These are phyloP conservation scores for Lampris megalopsis DNA, from an alignment of 2,113 vertebrate species.

Conservation along the genomic window DNA sequence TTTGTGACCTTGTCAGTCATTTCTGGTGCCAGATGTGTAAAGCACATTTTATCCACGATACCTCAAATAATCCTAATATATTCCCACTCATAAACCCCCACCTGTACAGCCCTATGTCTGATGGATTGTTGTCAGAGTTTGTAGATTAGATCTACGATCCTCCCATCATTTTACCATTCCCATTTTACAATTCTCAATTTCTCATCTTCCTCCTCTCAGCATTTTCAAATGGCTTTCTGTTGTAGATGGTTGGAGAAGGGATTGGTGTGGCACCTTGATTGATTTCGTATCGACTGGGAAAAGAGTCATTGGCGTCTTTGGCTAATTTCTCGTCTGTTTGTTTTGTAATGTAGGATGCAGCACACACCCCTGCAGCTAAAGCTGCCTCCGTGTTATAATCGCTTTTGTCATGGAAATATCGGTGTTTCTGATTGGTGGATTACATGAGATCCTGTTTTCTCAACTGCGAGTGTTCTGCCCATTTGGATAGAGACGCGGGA, in stretches of 20 bases:
- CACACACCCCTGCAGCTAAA: background rate
- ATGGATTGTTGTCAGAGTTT: background rate
- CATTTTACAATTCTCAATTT: background rate
- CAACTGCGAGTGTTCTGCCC: constrained; percentile 11
- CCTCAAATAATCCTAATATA: too few species aligned
- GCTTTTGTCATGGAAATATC: background rate
- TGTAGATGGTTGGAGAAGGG: constrained; percentile 12
- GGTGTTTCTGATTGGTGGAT: background rate
- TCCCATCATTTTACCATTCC: background rate
- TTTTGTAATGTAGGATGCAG: background rate
- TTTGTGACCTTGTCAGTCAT: too few species aligned
- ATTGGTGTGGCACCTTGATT: constrained; percentile 11
- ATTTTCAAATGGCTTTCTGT: background rate
- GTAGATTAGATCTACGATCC: background rate
- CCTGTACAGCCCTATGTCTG: too few species aligned
- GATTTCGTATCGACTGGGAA: constrained; percentile 36
- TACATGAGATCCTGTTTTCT: background rate
- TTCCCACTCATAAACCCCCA: too few species aligned
- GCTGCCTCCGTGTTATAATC: background rate
- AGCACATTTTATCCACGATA: too few species aligned
- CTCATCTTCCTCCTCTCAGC: background rate
- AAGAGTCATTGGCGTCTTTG: background rate
- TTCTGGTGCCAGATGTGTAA: too few species aligned
- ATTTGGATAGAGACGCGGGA: background rate
- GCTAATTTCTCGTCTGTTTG: background rate